Base-by-base conservation (phyloP, 2,113 vertebrate genomes). In the Aptenodytes patagonicus region DNA sequence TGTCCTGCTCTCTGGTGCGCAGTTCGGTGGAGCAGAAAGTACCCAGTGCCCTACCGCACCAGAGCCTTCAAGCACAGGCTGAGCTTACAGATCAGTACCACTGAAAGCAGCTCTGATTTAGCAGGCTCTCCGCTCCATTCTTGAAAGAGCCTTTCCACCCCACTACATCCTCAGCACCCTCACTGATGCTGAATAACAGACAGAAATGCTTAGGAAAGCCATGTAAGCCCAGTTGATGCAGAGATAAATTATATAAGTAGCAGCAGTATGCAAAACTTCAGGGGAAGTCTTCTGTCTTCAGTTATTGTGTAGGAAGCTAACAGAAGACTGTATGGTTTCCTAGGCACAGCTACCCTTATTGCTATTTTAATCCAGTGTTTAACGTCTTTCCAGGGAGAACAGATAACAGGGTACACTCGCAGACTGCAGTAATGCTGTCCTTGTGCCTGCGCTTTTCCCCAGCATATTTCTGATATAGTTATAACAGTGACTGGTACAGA, bases 301-400 rank as follows among this genome's bases (percentile, higher is more conserved):
- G 80, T 84, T 38, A 47, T 17, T 20, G 58, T 97, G 97, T 97
- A 96, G 94, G 97, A 89, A 87, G 97, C 91, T 89, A 87, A 68
- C 88, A 93, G 83, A 90, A 93, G 85, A 68, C 57, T 71, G 6
- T 46, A 79, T 32, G 80, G 89, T 91, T 97, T 90, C 93, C 97
- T 83, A 73, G 94, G 87, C 85, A 95, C 80, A 97, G 85, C 72
- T 95, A 75, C 72, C 87, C 87, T 82, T 92, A 26, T 10, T 94
- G 95, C 84, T 97, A 90, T 97, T 95, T 87, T 97, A 97, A 94
- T 97, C 96, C 2, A 4, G 31, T 60, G 52, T 83, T 36, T 91
- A 96, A 89, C 60, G 32, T 84, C 81, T 95, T 97, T 95, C 90
- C 88, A 96, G 90, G 91, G 91, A 95, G 93, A 95, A 89, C 78